Evolutionary conservation across 2,113 vertebrate genomes (phyloP).

Genomic region (Pituophis catenifer): DNA sequence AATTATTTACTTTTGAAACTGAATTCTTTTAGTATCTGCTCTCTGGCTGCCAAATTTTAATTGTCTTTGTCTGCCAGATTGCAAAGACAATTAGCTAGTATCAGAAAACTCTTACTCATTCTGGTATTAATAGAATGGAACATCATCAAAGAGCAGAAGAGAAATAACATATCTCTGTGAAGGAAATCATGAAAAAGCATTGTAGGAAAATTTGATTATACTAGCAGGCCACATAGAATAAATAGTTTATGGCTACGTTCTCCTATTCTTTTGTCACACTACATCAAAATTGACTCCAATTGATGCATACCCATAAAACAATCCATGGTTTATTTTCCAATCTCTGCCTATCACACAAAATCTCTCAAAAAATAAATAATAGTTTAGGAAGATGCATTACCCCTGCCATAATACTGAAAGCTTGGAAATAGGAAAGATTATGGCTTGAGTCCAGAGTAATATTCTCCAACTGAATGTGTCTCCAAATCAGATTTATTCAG

Average conservation of each 20-base stretch:
- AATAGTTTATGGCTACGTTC: not conserved
- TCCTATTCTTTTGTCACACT: not conserved
- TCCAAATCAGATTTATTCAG: not conserved
- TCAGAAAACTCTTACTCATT: slow-evolving; percentile 2
- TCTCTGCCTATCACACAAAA: not conserved
- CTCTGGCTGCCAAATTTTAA: not conserved
- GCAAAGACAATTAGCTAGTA: not conserved
- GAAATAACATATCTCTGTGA: not conserved
- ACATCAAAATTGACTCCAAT: not conserved
- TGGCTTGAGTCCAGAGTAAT: not conserved
- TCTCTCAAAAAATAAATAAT: not conserved
- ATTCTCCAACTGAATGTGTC: too few species aligned
- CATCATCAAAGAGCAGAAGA: not conserved
- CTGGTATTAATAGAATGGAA: not conserved
- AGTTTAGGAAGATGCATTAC: not conserved
- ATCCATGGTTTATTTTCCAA: not conserved
- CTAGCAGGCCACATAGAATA: not conserved
- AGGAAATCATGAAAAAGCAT: not conserved
- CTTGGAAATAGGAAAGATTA: not conserved
- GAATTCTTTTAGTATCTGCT: not conserved
- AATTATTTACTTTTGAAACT: not conserved
- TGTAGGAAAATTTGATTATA: not conserved
- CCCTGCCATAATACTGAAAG: not conserved
- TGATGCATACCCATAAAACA: not conserved
- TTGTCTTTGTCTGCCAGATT: not conserved